A percentile compares a stretch with the other conserved stretches of the same genome.
phyloP scores from a whole-genome alignment of 2,797 vertebrate genomes.

The Notoglanidium macrostoma region DNA sequence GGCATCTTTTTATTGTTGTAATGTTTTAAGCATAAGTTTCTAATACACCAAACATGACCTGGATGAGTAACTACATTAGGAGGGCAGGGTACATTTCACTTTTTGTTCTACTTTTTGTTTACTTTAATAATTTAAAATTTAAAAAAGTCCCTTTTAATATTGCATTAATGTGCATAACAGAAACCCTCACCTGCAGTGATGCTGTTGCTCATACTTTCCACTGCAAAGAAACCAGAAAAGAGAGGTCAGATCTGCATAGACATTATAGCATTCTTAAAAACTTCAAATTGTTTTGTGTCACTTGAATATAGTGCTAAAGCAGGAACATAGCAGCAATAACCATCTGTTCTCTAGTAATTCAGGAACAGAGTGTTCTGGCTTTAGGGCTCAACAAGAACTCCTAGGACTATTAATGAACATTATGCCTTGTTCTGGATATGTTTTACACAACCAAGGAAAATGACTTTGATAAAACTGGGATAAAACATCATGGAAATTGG shows the following conservation, averaged over 20 bases:
- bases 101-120: neutral
- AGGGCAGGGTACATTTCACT: neutral
- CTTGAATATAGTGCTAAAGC: neutral
- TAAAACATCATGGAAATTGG: neutral
- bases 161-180: neutral
- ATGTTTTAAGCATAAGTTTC: neutral
- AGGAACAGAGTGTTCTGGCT: constrained; percentile 8
- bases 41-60: neutral
- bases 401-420: constrained; percentile 7
- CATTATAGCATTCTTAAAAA: too few relatives aligned
- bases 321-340: neutral
- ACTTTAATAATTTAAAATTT: too few relatives aligned
- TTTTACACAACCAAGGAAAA: neutral
- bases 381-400: constrained; percentile 1
- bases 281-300: neutral
- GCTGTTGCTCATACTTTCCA: constrained; percentile 79
- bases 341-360: neutral
- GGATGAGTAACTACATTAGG: neutral
- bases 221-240: constrained; percentile 63
- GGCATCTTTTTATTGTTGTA: too few relatives aligned
- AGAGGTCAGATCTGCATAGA: neutral
- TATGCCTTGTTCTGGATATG: neutral
- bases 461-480: neutral
- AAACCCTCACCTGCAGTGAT: constrained; percentile 76
- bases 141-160: neutral